A percentile compares a stretch with the other conserved stretches of the same genome.
Evolutionary conservation across 2,797 vertebrate species (phyloP).

Genomic region (Eidolon dupreanum): DNA sequence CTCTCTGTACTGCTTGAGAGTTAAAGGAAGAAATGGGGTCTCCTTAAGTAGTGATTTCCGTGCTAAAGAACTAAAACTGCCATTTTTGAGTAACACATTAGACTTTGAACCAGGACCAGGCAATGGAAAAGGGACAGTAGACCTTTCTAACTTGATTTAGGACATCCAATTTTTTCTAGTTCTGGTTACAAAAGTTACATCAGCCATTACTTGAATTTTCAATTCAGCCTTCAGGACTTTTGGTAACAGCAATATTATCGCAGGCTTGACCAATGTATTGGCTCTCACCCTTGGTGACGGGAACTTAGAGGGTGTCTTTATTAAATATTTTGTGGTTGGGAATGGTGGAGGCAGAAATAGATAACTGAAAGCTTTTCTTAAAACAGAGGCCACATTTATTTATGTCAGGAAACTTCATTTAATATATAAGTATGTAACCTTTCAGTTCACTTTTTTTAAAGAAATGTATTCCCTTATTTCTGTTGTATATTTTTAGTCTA

Average conservation of each 20-base stretch:
- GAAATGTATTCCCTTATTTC: not conserved
- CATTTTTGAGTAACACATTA: not conserved
- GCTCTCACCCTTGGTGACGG: not conserved
- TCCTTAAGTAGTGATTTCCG: not conserved
- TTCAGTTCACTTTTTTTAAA: not conserved
- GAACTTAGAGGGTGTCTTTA: not conserved
- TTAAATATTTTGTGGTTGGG: not conserved
- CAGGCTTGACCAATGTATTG: not conserved
- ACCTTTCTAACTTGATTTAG: not conserved
- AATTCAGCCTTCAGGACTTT: not conserved
- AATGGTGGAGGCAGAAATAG: not conserved
- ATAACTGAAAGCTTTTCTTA: not conserved
- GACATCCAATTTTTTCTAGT: not conserved
- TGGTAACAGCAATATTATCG: not conserved
- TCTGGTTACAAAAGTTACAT: not conserved
- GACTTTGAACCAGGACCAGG: not conserved
- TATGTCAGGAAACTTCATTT: not conserved
- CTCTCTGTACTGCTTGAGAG: not conserved
- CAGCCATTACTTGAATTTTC: not conserved
- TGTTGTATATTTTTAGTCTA: conserved; percentile 58
- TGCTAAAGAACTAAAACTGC: not conserved
- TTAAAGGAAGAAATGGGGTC: not conserved
- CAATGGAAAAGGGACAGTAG: no score
- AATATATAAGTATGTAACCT: not conserved
- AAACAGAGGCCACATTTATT: not conserved